Evolutionary conservation across 1,140 invertebrate genomes (phyloP).

Genomic region (Harlomillsia oculata): DNA sequence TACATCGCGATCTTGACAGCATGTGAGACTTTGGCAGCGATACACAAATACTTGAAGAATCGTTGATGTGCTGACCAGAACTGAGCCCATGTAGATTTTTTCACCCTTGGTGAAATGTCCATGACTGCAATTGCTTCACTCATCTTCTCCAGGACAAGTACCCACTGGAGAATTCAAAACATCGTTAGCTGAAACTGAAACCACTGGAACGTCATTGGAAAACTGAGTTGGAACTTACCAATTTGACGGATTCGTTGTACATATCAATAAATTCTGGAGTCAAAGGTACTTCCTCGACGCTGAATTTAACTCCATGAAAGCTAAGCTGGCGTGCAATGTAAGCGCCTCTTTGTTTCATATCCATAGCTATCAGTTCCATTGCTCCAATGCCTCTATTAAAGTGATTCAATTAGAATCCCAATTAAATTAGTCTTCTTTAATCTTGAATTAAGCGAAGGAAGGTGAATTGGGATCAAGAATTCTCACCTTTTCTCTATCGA

Average conservation of each 20-base stretch:
- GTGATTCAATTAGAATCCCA: too few relatives aligned
- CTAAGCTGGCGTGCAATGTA: conserved; percentile 96
- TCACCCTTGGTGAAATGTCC: conserved; percentile 83
- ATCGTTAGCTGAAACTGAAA: not conserved
- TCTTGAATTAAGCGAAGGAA: too few relatives aligned
- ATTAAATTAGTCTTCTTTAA: conserved; percentile 5
- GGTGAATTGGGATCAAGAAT: too few relatives aligned
- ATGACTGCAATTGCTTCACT: conserved; percentile 86
- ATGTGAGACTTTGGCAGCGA: conserved; percentile 88
- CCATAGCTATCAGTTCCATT: conserved; percentile 99
- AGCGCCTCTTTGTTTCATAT: conserved; percentile 97
- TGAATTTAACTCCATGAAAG: conserved; percentile 88
- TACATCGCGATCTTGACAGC: conserved; percentile 60
- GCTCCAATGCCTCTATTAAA: conserved; percentile 95
- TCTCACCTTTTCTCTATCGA: conserved; percentile 81
- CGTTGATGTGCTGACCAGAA: conserved; percentile 99
- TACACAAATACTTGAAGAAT: conserved; percentile 98
- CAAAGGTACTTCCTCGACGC: conserved; percentile 90
- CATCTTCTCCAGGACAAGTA: conserved; percentile 86
- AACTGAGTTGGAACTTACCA: conserved; percentile 56
- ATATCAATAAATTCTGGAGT: conserved; percentile 74
- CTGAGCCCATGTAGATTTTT: conserved; percentile 96
- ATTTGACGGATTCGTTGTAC: conserved; percentile 84
- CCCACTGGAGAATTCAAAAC: conserved; percentile 54
- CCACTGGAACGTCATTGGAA: not conserved